A percentile compares a stretch with the other conserved stretches of the same genome.
phyloP scores from a whole-genome alignment of 1,140 invertebrate genomes.

The Ceratosolen solmsi region DNA sequence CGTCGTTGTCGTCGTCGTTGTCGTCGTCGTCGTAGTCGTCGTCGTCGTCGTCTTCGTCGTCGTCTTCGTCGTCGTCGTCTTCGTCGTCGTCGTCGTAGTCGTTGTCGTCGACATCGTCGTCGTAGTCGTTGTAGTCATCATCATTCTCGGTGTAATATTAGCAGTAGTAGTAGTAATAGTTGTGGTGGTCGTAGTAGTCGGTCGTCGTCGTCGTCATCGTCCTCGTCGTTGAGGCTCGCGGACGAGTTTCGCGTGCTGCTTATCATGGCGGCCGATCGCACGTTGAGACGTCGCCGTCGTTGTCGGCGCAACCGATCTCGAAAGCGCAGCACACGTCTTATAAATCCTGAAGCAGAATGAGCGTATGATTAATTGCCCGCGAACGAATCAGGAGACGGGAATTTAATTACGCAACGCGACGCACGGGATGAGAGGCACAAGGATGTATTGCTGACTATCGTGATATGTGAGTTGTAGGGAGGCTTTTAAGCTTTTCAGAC shows the following conservation, averaged over 20 bases:
- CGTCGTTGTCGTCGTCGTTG: too few relatives aligned
- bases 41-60: too few relatives aligned
- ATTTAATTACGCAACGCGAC: constrained; percentile 30
- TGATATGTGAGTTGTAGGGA: too few relatives aligned
- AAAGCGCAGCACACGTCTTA: background rate
- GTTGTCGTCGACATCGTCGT: too few relatives aligned
- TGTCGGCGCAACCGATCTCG: background rate
- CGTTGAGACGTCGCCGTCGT: background rate
- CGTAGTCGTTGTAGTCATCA: too few relatives aligned
- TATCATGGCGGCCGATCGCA: constrained; percentile 6
- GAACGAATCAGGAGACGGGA: constrained; percentile 30
- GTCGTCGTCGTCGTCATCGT: background rate
- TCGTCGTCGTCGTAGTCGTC: too few relatives aligned
- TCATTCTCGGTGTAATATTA: too few relatives aligned
- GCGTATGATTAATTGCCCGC: constrained; percentile 35
- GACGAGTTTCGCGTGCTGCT: constrained; percentile 34
- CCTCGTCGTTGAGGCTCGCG: background rate
- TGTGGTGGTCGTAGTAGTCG: background rate
- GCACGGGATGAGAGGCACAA: background rate
- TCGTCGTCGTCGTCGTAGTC: too few relatives aligned
- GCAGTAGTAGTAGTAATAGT: too few relatives aligned
- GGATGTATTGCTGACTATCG: background rate
- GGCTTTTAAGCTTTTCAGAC: too few relatives aligned
- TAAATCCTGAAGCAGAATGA: background rate
- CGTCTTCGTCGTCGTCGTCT: too few relatives aligned